Percentiles rank a stretch among this genome's conserved stretches.
phyloP scores from a whole-genome alignment of 1,140 invertebrate species.

The Lanistes nyassanus region DNA sequence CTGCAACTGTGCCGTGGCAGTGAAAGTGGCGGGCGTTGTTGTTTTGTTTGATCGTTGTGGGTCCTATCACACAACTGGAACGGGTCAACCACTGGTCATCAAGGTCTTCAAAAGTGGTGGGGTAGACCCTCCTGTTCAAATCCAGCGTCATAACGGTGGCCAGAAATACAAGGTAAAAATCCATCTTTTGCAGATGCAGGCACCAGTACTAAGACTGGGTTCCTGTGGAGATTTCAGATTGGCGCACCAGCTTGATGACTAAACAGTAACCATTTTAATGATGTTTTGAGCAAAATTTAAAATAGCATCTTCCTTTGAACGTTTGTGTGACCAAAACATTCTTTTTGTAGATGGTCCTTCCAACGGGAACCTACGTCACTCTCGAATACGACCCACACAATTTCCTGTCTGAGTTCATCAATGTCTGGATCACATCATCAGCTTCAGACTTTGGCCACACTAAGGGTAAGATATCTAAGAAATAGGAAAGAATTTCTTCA shows the following conservation, averaged over 20 bases:
- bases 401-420: conserved; percentile 36
- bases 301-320: neutral
- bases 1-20: conserved; percentile 59
- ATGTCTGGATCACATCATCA: conserved; percentile 43
- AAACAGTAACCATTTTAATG: neutral
- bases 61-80: conserved; percentile 10
- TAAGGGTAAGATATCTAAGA: conserved; percentile 33
- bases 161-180: conserved; percentile 40
- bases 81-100: conserved; percentile 31
- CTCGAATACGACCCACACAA: conserved; percentile 27
- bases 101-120: conserved; percentile 45
- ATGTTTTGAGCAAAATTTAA: neutral
- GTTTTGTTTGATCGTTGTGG: conserved; percentile 54
- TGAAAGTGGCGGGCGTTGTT: conserved; percentile 55
- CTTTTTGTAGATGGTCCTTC: conserved; percentile 47
- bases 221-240: too few relatives aligned
- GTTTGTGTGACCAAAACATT: neutral
- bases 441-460: conserved; percentile 37
- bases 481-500: neutral
- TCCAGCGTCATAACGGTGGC: conserved; percentile 34
- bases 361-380: conserved; percentile 49
- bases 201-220: too few relatives aligned
- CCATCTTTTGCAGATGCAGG: too few relatives aligned
- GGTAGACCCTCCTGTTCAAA: conserved; percentile 38
- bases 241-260: too few relatives aligned